phyloP scores from a whole-genome alignment of 30 jellyfish, hydroid and myxozoan genomes.

The Mastigias papua region DNA sequence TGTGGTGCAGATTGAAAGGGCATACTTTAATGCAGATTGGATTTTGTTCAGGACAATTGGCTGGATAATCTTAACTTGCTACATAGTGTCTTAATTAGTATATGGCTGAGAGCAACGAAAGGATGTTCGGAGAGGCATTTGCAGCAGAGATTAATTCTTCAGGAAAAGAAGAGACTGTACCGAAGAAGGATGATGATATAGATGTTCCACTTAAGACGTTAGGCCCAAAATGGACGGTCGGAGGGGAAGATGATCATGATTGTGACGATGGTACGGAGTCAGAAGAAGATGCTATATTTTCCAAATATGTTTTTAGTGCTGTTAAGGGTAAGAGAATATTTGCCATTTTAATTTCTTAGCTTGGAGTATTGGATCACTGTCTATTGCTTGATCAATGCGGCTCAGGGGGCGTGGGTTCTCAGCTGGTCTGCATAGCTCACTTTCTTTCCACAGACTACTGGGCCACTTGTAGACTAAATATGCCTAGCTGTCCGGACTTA shows the following conservation, averaged over 20 bases:
- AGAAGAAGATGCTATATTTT: conserved; percentile 52
- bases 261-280: conserved; percentile 29
- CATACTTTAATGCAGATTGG: too few relatives aligned
- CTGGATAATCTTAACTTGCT: too few relatives aligned
- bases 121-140: conserved; percentile 74
- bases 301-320: conserved; percentile 62
- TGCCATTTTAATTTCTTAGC: neutral
- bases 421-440: too few relatives aligned
- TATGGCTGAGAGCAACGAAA: neutral
- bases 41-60: too few relatives aligned
- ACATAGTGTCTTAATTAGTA: too few relatives aligned
- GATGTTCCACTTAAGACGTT: conserved; percentile 8
- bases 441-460: too few relatives aligned
- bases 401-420: too few relatives aligned
- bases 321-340: conserved; percentile 23
- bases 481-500: too few relatives aligned
- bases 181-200: neutral
- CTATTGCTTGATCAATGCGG: too few relatives aligned
- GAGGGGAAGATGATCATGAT: conserved; percentile 33
- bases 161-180: neutral
- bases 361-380: too few relatives aligned
- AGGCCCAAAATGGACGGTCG: conserved; percentile 67
- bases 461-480: too few relatives aligned
- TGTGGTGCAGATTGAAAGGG: too few relatives aligned
- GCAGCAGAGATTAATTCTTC: conserved; percentile 54